phyloP scores from a whole-genome alignment of 2,888 invertebrate species.

The Brachyptera putata region DNA sequence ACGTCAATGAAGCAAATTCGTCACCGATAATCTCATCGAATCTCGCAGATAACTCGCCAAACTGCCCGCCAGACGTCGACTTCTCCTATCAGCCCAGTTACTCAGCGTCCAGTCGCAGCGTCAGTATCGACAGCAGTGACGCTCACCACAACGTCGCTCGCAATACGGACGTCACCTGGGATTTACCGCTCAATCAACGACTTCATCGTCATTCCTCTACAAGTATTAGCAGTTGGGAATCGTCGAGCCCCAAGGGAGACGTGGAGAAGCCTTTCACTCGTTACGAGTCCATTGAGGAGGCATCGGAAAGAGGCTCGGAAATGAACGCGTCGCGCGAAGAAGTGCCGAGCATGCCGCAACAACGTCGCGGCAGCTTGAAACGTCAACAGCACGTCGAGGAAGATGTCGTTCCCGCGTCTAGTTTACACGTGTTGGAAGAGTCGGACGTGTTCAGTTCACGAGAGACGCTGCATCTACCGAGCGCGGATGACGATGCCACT shows the following conservation, averaged over 20 bases:
- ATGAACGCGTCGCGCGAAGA: conserved; percentile 3
- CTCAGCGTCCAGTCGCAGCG: neutral
- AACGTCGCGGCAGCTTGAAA: conserved; percentile 30
- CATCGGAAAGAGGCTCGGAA: neutral
- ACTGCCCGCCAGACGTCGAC: too few species aligned
- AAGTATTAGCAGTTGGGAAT: conserved; percentile 30
- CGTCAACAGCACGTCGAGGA: conserved; percentile 29
- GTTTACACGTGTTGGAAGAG: neutral
- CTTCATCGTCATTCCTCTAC: conserved; percentile 27
- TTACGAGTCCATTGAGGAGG: conserved; percentile 1
- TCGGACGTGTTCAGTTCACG: neutral
- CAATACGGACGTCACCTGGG: neutral
- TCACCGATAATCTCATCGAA: too few species aligned
- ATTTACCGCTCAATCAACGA: neutral
- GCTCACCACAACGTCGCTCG: neutral
- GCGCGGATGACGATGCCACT: neutral
- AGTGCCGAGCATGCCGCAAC: neutral
- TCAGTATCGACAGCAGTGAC: conserved; percentile 1
- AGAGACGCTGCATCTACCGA: neutral
- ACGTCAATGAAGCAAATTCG: neutral
- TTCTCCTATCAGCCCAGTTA: too few species aligned
- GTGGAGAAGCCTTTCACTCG: neutral
- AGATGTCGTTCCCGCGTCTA: conserved; percentile 12
- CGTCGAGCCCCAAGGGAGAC: conserved; percentile 12
- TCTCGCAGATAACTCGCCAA: too few species aligned